Evolutionary conservation across 2,888 invertebrate species (phyloP), one percentile per base, ranked within the genome.

Genomic region (Drosophila vallismaia): DNA sequence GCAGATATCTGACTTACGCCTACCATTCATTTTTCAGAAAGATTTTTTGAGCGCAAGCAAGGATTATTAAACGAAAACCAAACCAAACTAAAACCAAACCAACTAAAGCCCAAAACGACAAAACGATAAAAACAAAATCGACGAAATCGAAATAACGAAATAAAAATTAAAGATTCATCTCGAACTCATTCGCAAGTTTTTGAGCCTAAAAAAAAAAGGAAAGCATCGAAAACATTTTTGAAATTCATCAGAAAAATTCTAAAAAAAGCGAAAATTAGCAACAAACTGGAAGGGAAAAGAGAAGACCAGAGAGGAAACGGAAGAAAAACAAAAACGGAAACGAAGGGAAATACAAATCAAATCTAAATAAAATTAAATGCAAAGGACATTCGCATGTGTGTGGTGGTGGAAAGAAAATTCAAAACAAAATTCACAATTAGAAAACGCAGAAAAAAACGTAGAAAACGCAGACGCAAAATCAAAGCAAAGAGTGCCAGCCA

Each of bases 371-470:
- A 81, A 89, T 87, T 90, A 89, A 90, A 90, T 90, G 90, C 90
- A 89, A 90, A 90, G 88, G 89, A 90, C 90, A 90, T 90, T 90
- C 90, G 90, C 90, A 90, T 90, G 90, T 90, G 90, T 90, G 90
- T 90, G 90, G 90, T 90, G 90, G 90, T 90, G 90, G 90, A 90
- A 89, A 79, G 88, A 88, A 90, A 89, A 88, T 88, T 89, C 85
- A 90, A 90, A 89, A 89, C 90, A 89, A 90, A 90, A 90, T 90
- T 90, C 87, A 89, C 88, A 88, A 90, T 90, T 90, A 90, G 90
- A 90, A 90, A 90, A 89, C 88, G 88, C 75, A 84, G 89, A 83
- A 90, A 90, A 90, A 90, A 90, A 89, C 89, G 90, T 80, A 88
- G 86, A 88, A 90, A 89, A 89, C 90, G 89, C 83, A 89, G 80